These are phyloP conservation scores for Cacatua alba DNA, from an alignment of 2,113 vertebrate species.

Conservation along the genomic window DNA sequence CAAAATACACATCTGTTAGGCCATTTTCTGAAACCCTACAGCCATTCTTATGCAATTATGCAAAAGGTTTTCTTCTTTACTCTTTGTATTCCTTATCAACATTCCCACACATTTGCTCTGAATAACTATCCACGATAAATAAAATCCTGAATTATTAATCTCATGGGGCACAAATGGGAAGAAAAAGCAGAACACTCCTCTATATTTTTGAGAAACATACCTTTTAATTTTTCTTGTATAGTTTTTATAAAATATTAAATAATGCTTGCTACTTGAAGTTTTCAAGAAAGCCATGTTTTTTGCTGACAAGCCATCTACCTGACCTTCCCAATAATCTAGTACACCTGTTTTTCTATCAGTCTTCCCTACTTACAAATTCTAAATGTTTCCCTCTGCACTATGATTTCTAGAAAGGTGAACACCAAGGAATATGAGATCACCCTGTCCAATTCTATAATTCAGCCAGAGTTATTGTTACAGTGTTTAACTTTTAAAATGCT, in stretches of 20 bases:
- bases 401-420: not conserved
- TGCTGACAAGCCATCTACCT: not conserved
- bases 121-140: not conserved
- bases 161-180: not conserved
- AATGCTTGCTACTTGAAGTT: not conserved
- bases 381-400: not conserved
- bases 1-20: not conserved
- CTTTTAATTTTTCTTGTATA: not conserved
- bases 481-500: not conserved
- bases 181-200: not conserved
- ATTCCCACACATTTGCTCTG: not conserved
- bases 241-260: not conserved
- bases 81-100: not conserved
- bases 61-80: not conserved
- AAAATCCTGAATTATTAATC: not conserved
- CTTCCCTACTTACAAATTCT: not conserved
- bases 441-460: not conserved
- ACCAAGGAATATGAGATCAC: rapidly evolving
- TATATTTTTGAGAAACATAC: not conserved
- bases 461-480: not conserved
- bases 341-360: not conserved
- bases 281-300: not conserved
- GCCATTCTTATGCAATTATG: not conserved
- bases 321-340: not conserved
- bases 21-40: not conserved